phyloP scores from a whole-genome alignment of 1,140 invertebrate genomes.

The Lithobius niger region DNA sequence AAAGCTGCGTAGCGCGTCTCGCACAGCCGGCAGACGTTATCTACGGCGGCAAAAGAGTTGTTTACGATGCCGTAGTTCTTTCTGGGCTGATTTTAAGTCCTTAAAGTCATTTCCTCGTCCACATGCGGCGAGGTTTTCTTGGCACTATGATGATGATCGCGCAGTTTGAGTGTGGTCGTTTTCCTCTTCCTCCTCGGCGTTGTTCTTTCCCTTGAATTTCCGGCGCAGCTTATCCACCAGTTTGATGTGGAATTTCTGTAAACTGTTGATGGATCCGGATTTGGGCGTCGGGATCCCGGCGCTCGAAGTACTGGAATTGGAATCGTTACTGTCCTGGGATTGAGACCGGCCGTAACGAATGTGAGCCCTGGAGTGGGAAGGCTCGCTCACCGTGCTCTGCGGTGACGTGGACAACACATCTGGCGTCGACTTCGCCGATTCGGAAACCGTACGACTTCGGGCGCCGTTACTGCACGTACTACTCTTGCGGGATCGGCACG shows the following conservation, averaged over 20 bases:
- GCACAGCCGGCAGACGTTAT: too few species aligned
- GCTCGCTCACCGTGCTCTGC: neutral
- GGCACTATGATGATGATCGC: too few species aligned
- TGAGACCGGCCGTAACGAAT: conserved; percentile 55
- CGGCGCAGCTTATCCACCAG: conserved; percentile 68
- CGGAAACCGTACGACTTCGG: conserved; percentile 7
- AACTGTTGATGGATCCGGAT: conserved; percentile 43
- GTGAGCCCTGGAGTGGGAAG: conserved; percentile 29
- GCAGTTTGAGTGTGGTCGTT: neutral
- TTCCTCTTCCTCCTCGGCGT: neutral
- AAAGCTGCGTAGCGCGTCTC: too few species aligned
- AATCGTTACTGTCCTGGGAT: conserved; percentile 66
- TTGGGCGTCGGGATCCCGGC: conserved; percentile 42
- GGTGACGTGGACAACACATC: conserved; percentile 8
- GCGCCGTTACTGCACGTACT: neutral
- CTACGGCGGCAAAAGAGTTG: too few species aligned
- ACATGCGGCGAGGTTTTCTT: too few species aligned
- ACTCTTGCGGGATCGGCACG: conserved; percentile 12
- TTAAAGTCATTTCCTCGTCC: too few species aligned
- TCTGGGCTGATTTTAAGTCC: too few species aligned
- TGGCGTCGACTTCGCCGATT: conserved; percentile 5
- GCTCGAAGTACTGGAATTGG: conserved; percentile 50
- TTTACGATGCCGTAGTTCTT: too few species aligned
- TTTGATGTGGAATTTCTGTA: conserved; percentile 70
- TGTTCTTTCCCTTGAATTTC: conserved; percentile 16